Base-by-base conservation (phyloP, 2,888 invertebrate species). In the Thecocarcelia acutangulata region DNA sequence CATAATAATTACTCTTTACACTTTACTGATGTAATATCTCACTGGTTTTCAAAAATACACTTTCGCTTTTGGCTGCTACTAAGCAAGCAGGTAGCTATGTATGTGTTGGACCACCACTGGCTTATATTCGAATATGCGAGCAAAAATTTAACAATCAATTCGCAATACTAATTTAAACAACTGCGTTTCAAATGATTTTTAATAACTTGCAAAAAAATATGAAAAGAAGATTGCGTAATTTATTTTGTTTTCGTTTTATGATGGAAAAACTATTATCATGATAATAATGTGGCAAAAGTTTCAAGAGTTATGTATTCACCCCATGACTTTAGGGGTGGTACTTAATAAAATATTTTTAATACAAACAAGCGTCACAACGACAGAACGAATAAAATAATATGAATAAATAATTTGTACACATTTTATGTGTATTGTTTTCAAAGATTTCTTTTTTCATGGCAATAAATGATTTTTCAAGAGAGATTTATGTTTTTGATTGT, bases 211-310 rank as follows among this genome's bases (percentile, higher is more conserved):
- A 21, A 64, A 58, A 24, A 44, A 59, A 21, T 19, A n/a, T n/a
- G n/a, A n/a, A n/a, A 37, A 46, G 3, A 40, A 46, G 50, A 59
- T 37, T 52, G 66, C n/a, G 11, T 56, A 75, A 75, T 64, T 68
- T 61, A 54, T 75, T 33, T 5, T 64, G 69, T 52, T 56, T 63
- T 64, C 40, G 28, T 56, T 79, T 21, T 56, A 69, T 70, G 64
- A 70, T 70, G 80, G 52, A 24, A 64, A 80, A 66, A 52, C 70
- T 70, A 59, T 80, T 80, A 70, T 80, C 58, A 80, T 80, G 80
- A 72, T 76, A 76, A 80, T 76, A 80, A 76, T 76, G 66, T 52
- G 37, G 61, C 72, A 59, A 75, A 69, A 59, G 61, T 75, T 75
- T 21, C 28, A n/a, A 75, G 24, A 59, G 19, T 33, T 48, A 17